phyloP scores from a whole-genome alignment of 1,140 invertebrate species.

The Limonius californicus region DNA sequence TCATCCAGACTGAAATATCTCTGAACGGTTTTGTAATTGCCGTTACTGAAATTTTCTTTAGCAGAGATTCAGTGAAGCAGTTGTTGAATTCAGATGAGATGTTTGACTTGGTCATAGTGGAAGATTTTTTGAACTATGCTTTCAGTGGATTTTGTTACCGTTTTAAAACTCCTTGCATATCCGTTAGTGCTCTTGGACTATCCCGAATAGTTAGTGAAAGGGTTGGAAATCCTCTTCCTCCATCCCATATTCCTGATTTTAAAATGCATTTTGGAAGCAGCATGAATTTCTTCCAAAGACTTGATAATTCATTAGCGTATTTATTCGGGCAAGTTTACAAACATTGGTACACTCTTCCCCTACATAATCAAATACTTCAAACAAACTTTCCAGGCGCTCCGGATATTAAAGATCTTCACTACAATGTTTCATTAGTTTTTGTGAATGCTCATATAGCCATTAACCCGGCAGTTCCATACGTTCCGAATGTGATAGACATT shows the following conservation, averaged over 20 bases:
- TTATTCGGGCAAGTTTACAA: background rate
- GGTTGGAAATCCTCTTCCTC: background rate
- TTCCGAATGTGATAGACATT: slow-evolving; percentile 54
- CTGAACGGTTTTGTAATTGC: too few relatives aligned
- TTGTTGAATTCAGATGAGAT: background rate
- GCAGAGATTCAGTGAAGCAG: too few relatives aligned
- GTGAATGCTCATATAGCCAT: slow-evolving; percentile 55
- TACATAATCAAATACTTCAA: background rate
- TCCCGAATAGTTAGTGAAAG: background rate
- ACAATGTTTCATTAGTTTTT: slow-evolving; percentile 52
- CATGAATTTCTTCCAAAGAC: slow-evolving; percentile 16
- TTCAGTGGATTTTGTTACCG: background rate
- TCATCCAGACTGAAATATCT: background rate
- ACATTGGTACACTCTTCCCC: background rate
- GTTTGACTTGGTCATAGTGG: background rate
- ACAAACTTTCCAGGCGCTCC: background rate
- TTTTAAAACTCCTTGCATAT: slow-evolving; percentile 2
- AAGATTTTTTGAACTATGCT: background rate
- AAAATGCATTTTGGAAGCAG: background rate
- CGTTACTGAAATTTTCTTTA: too few relatives aligned
- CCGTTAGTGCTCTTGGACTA: background rate
- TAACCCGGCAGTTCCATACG: slow-evolving; percentile 50
- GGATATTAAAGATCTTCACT: slow-evolving; percentile 26
- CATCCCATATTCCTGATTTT: slow-evolving; percentile 5
- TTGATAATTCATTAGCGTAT: background rate